phyloP scores from a whole-genome alignment of 2,113 vertebrate genomes.

The Mus pahari region DNA sequence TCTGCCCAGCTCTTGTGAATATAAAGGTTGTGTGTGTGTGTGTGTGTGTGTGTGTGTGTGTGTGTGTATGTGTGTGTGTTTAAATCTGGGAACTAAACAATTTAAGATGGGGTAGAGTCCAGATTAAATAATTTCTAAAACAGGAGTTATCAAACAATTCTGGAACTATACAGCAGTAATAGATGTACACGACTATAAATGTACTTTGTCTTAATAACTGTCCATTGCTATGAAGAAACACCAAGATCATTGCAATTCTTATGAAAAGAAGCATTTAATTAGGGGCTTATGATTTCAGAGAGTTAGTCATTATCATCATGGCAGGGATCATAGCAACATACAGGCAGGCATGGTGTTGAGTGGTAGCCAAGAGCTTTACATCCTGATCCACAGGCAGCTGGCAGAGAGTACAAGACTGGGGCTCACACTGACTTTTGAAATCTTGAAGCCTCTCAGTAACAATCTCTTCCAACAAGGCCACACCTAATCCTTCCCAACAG shows the following conservation, averaged over 20 bases:
- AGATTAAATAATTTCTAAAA: too few species aligned
- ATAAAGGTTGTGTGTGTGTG: too few species aligned
- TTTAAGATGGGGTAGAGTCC: too few species aligned
- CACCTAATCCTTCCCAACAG: not conserved
- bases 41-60: too few species aligned
- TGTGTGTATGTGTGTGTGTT: too few species aligned
- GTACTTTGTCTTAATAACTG: not conserved
- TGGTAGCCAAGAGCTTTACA: not conserved
- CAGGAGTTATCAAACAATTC: not conserved
- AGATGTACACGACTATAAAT: not conserved
- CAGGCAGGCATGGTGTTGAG: too few species aligned
- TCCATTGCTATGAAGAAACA: not conserved
- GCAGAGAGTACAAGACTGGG: not conserved
- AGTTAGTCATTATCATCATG: not conserved
- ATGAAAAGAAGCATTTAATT: not conserved
- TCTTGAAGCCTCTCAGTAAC: not conserved
- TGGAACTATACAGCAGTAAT: not conserved
- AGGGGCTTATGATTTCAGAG: not conserved
- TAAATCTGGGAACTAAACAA: too few species aligned
- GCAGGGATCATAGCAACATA: not conserved
- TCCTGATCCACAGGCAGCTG: not conserved
- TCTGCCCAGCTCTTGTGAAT: too few species aligned
- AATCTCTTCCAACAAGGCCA: not conserved
- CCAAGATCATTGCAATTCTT: not conserved
- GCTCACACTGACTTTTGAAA: not conserved